Conservation (phyloP, 1,140 invertebrate species). For the Heliconius hermathena region DNA sequence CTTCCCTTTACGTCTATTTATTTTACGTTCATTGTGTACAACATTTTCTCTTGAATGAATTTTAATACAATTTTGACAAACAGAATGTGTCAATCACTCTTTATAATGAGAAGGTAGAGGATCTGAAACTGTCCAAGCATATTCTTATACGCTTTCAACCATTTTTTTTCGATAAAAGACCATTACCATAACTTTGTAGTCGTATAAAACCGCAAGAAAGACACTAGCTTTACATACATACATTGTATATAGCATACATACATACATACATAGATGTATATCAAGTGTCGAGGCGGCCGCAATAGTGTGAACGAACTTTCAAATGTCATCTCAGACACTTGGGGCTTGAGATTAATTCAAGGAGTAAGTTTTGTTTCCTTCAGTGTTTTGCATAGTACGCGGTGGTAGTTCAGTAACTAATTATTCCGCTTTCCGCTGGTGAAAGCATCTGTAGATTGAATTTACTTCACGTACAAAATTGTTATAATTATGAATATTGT, state of each 20-base stretch:
- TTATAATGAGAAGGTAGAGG: too few species aligned
- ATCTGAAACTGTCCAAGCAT: too few species aligned
- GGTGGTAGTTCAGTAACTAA: not conserved
- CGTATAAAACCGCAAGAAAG: too few species aligned
- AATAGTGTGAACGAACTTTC: not conserved
- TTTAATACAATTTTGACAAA: too few species aligned
- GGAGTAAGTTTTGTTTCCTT: not conserved
- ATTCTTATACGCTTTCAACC: too few species aligned
- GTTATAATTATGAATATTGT: not conserved
- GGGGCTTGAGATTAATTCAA: not conserved
- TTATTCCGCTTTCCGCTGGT: not conserved
- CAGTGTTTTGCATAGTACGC: not conserved
- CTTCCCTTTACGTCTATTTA: too few species aligned
- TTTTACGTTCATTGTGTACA: too few species aligned
- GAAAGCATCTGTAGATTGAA: not conserved
- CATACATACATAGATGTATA: not conserved
- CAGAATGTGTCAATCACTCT: too few species aligned
- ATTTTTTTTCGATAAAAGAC: too few species aligned
- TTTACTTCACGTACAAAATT: not conserved
- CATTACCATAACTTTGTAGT: too few species aligned
- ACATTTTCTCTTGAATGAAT: too few species aligned
- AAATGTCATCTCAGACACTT: constrained; percentile 8
- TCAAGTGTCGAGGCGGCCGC: not conserved
- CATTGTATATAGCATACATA: not conserved
- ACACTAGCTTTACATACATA: not conserved